These are phyloP conservation scores for Drosophila anomalata DNA, from an alignment of 2,888 invertebrate genomes.

Conservation along the genomic window DNA sequence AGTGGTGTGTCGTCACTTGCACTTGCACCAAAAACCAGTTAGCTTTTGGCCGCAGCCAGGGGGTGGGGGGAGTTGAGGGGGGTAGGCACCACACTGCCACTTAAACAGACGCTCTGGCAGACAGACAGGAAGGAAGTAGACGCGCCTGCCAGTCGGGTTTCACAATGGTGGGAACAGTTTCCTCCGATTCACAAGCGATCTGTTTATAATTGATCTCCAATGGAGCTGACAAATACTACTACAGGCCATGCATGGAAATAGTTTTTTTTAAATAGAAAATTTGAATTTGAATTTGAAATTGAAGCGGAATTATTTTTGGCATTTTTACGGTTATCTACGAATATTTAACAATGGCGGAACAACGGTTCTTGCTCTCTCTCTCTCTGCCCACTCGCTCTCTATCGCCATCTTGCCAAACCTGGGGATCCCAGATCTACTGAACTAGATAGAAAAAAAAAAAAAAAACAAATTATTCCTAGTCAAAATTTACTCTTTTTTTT, in stretches of 20 bases:
- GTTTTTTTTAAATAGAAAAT: no score
- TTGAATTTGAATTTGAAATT: no score
- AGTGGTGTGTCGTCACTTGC: constrained; percentile 50
- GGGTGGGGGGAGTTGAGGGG: constrained; percentile 1
- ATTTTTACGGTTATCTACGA: neutral
- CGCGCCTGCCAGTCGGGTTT: constrained; percentile 54
- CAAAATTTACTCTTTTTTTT: no score
- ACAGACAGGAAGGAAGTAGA: constrained; percentile 54
- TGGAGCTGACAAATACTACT: neutral
- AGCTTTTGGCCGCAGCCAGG: neutral
- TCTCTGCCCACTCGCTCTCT: neutral
- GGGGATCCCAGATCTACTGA: no score
- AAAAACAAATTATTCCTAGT: no score
- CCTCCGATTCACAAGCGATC: neutral
- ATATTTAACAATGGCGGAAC: neutral
- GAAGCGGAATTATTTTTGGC: no score
- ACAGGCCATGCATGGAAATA: no score
- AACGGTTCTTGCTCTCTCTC: neutral
- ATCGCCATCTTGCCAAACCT: neutral
- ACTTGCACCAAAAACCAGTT: constrained; percentile 62
- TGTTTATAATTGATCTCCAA: neutral
- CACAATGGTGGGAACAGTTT: constrained; percentile 51
- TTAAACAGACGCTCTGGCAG: constrained; percentile 18
- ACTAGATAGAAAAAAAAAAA: no score
- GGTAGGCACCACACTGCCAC: constrained; percentile 10